phyloP scores from a whole-genome alignment of 2,797 vertebrate genomes.

The Steatocranus sp. region DNA sequence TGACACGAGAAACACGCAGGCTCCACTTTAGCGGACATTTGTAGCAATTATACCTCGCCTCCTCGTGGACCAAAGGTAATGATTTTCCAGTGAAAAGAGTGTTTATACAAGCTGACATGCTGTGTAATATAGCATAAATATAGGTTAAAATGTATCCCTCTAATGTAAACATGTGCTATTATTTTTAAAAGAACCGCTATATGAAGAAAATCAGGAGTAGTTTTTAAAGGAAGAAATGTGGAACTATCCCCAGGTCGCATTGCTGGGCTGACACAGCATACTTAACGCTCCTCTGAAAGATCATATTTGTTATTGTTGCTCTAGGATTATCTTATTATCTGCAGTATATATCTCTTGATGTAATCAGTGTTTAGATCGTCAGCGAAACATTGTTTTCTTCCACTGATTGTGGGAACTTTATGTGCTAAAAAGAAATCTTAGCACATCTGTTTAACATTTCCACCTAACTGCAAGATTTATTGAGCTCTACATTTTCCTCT shows the following conservation, averaged over 20 bases:
- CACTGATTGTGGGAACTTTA: conserved; percentile 40
- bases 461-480: conserved; percentile 44
- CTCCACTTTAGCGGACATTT: conserved; percentile 53
- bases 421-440: conserved; percentile 26
- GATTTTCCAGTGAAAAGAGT: conserved; percentile 57
- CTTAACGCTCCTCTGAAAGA: background rate
- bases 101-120: conserved; percentile 54
- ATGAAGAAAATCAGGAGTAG: background rate
- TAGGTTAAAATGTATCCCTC: conserved; percentile 42
- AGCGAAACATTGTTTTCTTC: conserved; percentile 13
- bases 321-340: conserved; percentile 5
- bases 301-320: background rate
- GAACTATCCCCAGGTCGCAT: background rate
- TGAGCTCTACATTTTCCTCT: conserved; percentile 6
- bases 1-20: conserved; percentile 55
- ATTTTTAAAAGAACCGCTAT: background rate
- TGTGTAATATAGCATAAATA: conserved; percentile 50
- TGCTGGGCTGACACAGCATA: background rate
- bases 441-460: conserved; percentile 61
- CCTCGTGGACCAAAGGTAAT: conserved; percentile 62
- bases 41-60: conserved; percentile 53
- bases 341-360: background rate
- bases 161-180: conserved; percentile 40
- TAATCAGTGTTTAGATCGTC: conserved; percentile 23
- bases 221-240: background rate